Evolutionary conservation across 2,797 vertebrate genomes (phyloP).

Genomic region (Lithobates sylvaticus): DNA sequence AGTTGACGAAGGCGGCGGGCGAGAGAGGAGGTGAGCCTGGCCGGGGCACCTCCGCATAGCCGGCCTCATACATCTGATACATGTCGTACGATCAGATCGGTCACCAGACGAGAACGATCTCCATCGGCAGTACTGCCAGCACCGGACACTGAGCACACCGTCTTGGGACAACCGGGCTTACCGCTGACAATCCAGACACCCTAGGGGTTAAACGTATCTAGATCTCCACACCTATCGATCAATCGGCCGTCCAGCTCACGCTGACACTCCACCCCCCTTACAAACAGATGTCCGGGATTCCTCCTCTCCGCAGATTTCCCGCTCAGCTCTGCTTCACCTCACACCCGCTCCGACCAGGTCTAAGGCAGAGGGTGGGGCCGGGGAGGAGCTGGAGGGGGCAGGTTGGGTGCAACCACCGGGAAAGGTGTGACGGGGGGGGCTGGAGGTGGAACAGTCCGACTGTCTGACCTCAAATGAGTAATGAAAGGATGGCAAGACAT

Average conservation of each 20-base stretch:
- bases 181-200: neutral
- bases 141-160: too few relatives aligned
- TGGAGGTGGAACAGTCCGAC: slow-evolving; percentile 70
- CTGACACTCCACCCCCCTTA: too few relatives aligned
- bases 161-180: too few relatives aligned
- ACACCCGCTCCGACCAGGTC: slow-evolving; percentile 19
- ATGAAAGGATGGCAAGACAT: too few relatives aligned
- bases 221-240: too few relatives aligned
- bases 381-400: slow-evolving; percentile 49
- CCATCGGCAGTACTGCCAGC: neutral
- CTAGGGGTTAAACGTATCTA: too few relatives aligned
- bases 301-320: slow-evolving; percentile 5
- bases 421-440: slow-evolving; percentile 61
- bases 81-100: neutral
- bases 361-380: slow-evolving; percentile 52
- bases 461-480: neutral
- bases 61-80: slow-evolving; percentile 50
- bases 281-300: slow-evolving; percentile 41
- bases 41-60: slow-evolving; percentile 78
- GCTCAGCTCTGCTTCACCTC: too few relatives aligned
- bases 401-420: slow-evolving; percentile 61
- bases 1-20: slow-evolving; percentile 89
- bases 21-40: slow-evolving; percentile 81
- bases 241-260: too few relatives aligned
- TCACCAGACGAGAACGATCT: neutral